phyloP scores from a whole-genome alignment of 2,113 vertebrate genomes.

The Gallinago paraguaiae region DNA sequence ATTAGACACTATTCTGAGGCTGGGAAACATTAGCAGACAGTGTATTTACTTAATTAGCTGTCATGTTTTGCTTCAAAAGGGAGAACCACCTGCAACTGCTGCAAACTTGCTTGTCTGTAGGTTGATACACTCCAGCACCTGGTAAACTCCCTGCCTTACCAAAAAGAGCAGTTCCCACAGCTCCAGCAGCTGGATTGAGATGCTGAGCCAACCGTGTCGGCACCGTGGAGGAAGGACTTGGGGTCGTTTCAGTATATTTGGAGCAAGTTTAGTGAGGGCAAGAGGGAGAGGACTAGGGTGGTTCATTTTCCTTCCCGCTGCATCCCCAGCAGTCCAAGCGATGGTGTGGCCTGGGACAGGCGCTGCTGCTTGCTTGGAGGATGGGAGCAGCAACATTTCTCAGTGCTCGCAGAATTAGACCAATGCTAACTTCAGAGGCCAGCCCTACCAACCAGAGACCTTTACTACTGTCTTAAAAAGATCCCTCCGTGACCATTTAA shows the following conservation, averaged over 20 bases:
- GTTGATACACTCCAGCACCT: background rate
- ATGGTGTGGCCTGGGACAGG: rapidly evolving
- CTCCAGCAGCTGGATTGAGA: background rate
- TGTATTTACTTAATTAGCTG: background rate
- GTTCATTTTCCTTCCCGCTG: background rate
- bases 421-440: background rate
- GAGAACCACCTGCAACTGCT: background rate
- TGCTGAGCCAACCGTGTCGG: background rate
- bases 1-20: slow-evolving; percentile 5
- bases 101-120: background rate
- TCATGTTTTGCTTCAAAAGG: background rate
- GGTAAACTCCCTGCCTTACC: background rate
- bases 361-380: background rate
- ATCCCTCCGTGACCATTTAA: background rate
- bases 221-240: background rate
- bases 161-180: background rate
- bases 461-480: background rate
- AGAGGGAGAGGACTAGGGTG: background rate
- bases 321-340: background rate
- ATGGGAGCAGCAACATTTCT: background rate
- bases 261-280: background rate
- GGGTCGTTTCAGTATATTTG: background rate
- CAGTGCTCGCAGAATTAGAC: background rate
- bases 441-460: background rate
- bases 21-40: background rate